Evolutionary conservation across 2,797 vertebrate genomes (phyloP).

Genomic region (Spea hammondii): DNA sequence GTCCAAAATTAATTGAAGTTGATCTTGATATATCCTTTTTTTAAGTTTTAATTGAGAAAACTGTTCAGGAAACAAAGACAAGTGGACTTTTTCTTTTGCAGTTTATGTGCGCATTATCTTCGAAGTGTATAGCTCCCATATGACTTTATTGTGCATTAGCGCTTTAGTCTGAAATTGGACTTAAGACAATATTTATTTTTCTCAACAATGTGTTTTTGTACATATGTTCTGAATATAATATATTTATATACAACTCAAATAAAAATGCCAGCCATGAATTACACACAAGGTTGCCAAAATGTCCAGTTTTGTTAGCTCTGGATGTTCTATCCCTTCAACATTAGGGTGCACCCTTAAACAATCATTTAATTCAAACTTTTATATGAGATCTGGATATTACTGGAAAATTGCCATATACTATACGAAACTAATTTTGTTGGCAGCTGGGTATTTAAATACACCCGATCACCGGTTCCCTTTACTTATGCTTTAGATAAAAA

Average conservation of each 20-base stretch:
- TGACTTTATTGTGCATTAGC: constrained; percentile 2
- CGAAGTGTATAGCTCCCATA: background rate
- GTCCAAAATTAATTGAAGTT: no score
- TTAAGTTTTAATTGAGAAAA: background rate
- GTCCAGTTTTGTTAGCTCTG: constrained; percentile 73
- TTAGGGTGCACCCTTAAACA: constrained; percentile 69
- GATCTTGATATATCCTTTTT: background rate
- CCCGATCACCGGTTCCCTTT: constrained; percentile 28
- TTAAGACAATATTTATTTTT: background rate
- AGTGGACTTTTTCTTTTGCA: no score
- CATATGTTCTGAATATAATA: constrained; percentile 18
- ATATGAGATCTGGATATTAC: constrained; percentile 62
- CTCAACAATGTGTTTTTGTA: constrained; percentile 3
- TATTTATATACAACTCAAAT: constrained; percentile 51
- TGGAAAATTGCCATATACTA: constrained; percentile 60
- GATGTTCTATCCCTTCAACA: constrained; percentile 69
- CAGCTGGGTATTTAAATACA: constrained; percentile 52
- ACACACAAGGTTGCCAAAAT: constrained; percentile 63
- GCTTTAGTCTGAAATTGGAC: background rate
- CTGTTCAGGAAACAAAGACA: background rate
- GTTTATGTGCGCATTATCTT: background rate
- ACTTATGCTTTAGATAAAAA: constrained; percentile 11
- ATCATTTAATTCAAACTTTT: constrained; percentile 70
- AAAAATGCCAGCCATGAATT: constrained; percentile 61
- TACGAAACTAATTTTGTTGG: constrained; percentile 56